A percentile compares a stretch with the other conserved stretches of the same genome.
Evolutionary conservation across 2,888 invertebrate genomes (phyloP).

Genomic region (Mesorhabditis sp.): DNA sequence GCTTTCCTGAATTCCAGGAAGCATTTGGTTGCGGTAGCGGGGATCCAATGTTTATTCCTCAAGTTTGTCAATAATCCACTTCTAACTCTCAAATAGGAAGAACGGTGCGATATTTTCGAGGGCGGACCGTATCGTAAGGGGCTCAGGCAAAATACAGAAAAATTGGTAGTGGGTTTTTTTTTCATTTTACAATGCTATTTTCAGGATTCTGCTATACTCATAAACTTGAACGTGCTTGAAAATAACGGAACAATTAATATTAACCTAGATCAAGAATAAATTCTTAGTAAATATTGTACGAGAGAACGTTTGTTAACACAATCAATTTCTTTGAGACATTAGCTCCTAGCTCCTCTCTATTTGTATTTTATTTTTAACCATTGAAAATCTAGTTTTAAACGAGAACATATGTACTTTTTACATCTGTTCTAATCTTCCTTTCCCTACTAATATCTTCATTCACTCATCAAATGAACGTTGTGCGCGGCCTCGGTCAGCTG

Average conservation of each 20-base stretch:
- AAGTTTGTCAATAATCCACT: background rate
- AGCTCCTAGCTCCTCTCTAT: too few relatives aligned
- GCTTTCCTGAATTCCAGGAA: background rate
- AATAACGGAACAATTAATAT: slow-evolving; percentile 1
- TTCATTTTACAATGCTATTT: background rate
- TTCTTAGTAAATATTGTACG: background rate
- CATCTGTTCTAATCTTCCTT: too few relatives aligned
- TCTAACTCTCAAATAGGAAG: background rate
- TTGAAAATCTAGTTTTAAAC: too few relatives aligned
- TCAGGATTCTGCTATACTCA: background rate
- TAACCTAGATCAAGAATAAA: background rate
- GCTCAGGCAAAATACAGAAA: background rate
- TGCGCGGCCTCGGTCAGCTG: too few relatives aligned
- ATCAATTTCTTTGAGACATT: too few relatives aligned
- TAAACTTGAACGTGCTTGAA: background rate
- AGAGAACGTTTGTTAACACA: too few relatives aligned
- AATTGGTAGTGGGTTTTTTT: background rate
- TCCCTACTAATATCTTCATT: too few relatives aligned
- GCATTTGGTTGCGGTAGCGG: background rate
- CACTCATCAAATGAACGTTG: too few relatives aligned
- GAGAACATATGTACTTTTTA: too few relatives aligned
- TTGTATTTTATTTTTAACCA: too few relatives aligned
- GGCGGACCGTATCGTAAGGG: background rate
- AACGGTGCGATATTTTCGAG: slow-evolving; percentile 3
- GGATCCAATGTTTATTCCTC: slow-evolving; percentile 3